Percentiles rank a stretch among this genome's conserved stretches.
Conservation (phyloP, 37 sponge, comb jelly and placozoan genomes). For the Oscarella lobularis region DNA sequence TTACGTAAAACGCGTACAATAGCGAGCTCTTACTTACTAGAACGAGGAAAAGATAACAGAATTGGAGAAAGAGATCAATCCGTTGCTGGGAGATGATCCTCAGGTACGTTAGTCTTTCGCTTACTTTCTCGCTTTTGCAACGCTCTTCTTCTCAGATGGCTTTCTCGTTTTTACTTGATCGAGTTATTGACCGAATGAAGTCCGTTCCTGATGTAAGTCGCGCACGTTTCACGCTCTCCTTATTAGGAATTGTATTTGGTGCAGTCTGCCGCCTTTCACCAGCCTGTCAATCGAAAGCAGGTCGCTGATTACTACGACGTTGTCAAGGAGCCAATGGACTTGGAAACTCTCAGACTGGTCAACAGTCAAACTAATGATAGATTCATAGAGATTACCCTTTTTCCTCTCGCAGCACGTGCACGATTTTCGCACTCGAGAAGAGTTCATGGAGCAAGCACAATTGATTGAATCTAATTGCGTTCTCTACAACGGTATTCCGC, state of each 20-base stretch:
- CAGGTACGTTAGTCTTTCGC: neutral
- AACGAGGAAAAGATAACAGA: neutral
- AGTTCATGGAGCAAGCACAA: conserved; percentile 61
- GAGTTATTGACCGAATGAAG: conserved; percentile 35
- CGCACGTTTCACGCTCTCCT: neutral
- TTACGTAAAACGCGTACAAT: neutral
- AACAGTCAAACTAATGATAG: too few species aligned
- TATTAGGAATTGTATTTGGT: neutral
- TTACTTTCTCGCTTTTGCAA: too few species aligned
- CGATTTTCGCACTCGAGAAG: conserved; percentile 62
- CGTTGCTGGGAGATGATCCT: conserved; percentile 7
- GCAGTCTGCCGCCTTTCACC: conserved; percentile 69
- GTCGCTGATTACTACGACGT: conserved; percentile 89
- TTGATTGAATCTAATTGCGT: conserved; percentile 83
- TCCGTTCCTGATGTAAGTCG: conserved; percentile 45
- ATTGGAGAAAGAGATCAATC: conserved; percentile 2
- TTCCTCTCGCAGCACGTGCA: conserved; percentile 59
- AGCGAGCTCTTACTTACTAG: too few species aligned
- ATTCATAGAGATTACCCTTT: too few species aligned
- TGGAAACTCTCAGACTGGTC: conserved; percentile 88
- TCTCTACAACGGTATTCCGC: conserved; percentile 75
- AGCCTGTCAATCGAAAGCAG: conserved; percentile 72
- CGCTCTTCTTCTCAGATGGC: conserved; percentile 32
- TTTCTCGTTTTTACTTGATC: conserved; percentile 49
- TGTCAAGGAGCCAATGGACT: conserved; percentile 95